A percentile compares a stretch with the other conserved stretches of the same genome.
These are phyloP conservation scores for Halichoeres trimaculatus DNA, from an alignment of 2,113 vertebrate genomes.

Conservation along the genomic window DNA sequence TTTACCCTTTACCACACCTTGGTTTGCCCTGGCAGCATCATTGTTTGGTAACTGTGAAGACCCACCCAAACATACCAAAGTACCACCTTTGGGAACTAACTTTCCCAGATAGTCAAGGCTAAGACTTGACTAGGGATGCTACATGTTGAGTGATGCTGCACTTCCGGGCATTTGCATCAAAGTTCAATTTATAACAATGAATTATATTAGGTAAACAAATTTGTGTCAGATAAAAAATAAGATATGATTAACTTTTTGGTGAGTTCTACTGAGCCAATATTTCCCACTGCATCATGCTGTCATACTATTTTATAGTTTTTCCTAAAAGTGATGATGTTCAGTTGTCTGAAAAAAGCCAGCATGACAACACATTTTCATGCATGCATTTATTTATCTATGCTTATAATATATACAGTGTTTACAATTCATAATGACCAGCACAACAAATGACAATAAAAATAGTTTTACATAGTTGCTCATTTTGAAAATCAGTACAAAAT, in stretches of 20 bases:
- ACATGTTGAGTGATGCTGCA: no score
- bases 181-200: background rate
- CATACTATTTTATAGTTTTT: background rate
- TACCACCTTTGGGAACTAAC: background rate
- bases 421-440: conserved; percentile 36
- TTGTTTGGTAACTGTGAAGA: background rate
- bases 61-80: background rate
- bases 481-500: conserved; percentile 50
- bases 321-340: background rate
- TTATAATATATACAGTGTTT: conserved; percentile 48
- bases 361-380: conserved; percentile 32
- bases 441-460: conserved; percentile 30
- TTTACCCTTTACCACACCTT: conserved; percentile 8
- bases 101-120: background rate
- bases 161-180: no score
- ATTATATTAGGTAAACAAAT: background rate
- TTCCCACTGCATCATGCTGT: no score
- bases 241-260: no score
- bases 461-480: conserved; percentile 22
- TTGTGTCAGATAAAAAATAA: no score
- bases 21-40: background rate
- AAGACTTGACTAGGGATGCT: background rate
- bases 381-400: conserved; percentile 57
- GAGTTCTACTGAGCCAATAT: no score
- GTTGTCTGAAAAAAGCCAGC: conserved; percentile 4